Percentiles rank a stretch among this genome's conserved stretches.
Evolutionary conservation across 2,797 vertebrate species (phyloP).

Genomic region (Thripadectes ignobilis): DNA sequence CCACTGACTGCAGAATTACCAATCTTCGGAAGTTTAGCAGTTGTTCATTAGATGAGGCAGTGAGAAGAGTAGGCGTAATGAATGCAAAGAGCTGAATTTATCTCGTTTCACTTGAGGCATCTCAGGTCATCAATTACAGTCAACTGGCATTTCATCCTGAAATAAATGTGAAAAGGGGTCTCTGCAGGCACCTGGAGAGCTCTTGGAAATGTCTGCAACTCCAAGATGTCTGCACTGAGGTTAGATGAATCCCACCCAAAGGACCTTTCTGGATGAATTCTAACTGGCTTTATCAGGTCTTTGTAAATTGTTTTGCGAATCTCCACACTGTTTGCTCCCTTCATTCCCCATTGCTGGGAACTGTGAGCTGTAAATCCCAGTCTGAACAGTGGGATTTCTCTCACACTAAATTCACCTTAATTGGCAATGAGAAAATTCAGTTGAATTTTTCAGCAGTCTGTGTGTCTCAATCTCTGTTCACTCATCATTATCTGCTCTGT

Average conservation of each 20-base stretch:
- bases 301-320: background rate
- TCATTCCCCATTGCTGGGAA: background rate
- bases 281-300: background rate
- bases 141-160: background rate
- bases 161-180: background rate
- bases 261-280: background rate
- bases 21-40: background rate
- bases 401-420: background rate
- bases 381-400: background rate
- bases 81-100: background rate
- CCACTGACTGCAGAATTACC: background rate
- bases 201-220: background rate
- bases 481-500: background rate
- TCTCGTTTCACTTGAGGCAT: background rate
- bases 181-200: background rate
- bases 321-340: background rate
- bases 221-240: background rate
- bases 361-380: background rate
- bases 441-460: rapidly evolving
- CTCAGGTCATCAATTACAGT: background rate
- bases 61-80: background rate
- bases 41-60: background rate
- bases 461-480: background rate
- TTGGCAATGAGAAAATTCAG: background rate
- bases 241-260: background rate